A percentile compares a stretch with the other conserved stretches of the same genome.
Evolutionary conservation across 1,140 invertebrate species (phyloP).

Genomic region (Bombus waltoni): DNA sequence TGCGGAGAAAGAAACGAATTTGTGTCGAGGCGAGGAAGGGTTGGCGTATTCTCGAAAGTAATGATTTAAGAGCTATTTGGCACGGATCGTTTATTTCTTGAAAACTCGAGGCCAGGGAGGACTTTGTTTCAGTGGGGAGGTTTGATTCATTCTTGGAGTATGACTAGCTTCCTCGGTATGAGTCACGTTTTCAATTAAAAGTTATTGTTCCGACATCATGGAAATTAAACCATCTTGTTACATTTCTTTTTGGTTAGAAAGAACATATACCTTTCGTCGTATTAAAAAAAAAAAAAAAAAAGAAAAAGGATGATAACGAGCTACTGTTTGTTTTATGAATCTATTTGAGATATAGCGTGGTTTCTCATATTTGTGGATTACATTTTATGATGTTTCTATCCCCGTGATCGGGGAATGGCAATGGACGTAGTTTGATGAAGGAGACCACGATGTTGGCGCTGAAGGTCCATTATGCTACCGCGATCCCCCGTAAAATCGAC

Average conservation of each 20-base stretch:
- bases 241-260: neutral
- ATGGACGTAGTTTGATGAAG: slow-evolving; percentile 12
- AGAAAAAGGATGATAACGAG: neutral
- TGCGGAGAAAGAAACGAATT: neutral
- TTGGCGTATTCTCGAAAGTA: slow-evolving; percentile 9
- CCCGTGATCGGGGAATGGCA: slow-evolving; percentile 9
- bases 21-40: neutral
- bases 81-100: slow-evolving; percentile 36
- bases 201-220: neutral
- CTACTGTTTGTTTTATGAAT: neutral
- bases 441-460: neutral
- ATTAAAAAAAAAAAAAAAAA: neutral
- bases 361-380: slow-evolving; percentile 5
- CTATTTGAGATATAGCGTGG: neutral
- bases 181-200: slow-evolving; percentile 26
- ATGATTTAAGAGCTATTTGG: slow-evolving; percentile 39
- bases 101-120: neutral
- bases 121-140: slow-evolving; percentile 7
- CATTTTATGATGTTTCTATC: neutral
- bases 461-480: slow-evolving; percentile 33
- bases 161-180: slow-evolving; percentile 29
- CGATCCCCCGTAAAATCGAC: slow-evolving; percentile 22
- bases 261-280: neutral
- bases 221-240: neutral
- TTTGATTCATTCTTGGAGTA: slow-evolving; percentile 43